A percentile compares a stretch with the other conserved stretches of the same genome.
Conservation (phyloP, 2,888 invertebrate species). For the Leptarthrus brevirostris region DNA sequence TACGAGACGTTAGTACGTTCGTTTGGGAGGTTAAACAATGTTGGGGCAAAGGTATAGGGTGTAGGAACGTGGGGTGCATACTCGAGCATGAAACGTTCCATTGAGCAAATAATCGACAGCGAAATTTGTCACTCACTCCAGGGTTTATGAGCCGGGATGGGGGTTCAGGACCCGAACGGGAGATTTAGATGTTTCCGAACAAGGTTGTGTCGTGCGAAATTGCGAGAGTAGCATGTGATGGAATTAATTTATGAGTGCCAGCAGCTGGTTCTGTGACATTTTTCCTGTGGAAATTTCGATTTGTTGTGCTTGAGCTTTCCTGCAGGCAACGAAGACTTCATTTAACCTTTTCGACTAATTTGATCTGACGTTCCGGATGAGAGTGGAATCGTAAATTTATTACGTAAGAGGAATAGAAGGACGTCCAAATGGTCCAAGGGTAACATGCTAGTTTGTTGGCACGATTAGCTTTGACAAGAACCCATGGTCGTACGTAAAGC, state of each 20-base stretch:
- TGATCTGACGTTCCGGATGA: too few relatives aligned
- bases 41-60: background rate
- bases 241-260: background rate
- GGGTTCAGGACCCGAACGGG: background rate
- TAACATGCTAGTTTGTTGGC: too few relatives aligned
- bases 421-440: too few relatives aligned
- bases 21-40: background rate
- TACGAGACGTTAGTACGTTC: background rate
- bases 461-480: too few relatives aligned
- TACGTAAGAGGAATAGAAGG: too few relatives aligned
- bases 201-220: background rate
- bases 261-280: background rate
- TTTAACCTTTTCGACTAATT: too few relatives aligned
- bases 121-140: constrained; percentile 36
- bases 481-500: too few relatives aligned
- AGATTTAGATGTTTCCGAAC: constrained; percentile 26
- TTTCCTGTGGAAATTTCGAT: too few relatives aligned
- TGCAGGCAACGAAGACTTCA: too few relatives aligned
- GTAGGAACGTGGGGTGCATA: background rate
- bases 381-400: too few relatives aligned
- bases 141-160: background rate
- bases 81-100: constrained; percentile 36
- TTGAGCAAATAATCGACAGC: constrained; percentile 45
- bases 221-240: background rate
- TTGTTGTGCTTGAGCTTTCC: too few relatives aligned